Conservation (phyloP, 2,888 invertebrate genomes). For the Drosophila tripunctata region DNA sequence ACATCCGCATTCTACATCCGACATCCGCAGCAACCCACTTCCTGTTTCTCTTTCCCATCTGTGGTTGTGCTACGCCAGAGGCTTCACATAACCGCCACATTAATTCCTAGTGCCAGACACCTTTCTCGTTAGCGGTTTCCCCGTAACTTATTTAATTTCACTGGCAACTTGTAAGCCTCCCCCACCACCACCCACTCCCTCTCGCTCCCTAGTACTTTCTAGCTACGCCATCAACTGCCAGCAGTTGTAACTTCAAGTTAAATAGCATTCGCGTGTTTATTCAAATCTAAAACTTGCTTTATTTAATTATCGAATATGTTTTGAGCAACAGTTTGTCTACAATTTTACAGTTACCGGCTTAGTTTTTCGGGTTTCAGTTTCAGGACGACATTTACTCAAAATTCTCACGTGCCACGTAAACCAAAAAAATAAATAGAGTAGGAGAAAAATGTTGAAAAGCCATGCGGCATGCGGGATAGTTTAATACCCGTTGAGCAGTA, state of each 20-base stretch:
- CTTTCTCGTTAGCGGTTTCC: conserved; percentile 77
- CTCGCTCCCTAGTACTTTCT: neutral
- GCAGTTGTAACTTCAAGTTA: conserved; percentile 21
- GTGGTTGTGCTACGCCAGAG: conserved; percentile 24
- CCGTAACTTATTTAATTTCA: conserved; percentile 76
- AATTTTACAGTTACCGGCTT: conserved; percentile 6
- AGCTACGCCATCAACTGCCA: neutral
- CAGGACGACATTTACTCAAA: conserved; percentile 46
- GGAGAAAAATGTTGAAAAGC: neutral
- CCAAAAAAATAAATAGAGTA: too few relatives aligned
- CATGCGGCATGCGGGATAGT: conserved; percentile 20
- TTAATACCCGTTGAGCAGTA: neutral
- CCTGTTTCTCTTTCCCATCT: neutral
- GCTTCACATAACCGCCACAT: conserved; percentile 68
- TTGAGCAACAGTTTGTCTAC: conserved; percentile 63
- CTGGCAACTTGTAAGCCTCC: conserved; percentile 14
- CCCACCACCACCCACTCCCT: neutral
- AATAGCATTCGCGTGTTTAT: conserved; percentile 53
- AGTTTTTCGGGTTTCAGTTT: conserved; percentile 3
- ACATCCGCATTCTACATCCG: neutral
- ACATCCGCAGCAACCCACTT: neutral
- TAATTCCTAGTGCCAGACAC: conserved; percentile 80
- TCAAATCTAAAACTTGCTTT: conserved; percentile 57
- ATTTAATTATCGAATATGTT: conserved; percentile 71
- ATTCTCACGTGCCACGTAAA: conserved; percentile 61